These are phyloP conservation scores for Eilema griseolum DNA, from an alignment of 2,888 invertebrate genomes.

Conservation along the genomic window DNA sequence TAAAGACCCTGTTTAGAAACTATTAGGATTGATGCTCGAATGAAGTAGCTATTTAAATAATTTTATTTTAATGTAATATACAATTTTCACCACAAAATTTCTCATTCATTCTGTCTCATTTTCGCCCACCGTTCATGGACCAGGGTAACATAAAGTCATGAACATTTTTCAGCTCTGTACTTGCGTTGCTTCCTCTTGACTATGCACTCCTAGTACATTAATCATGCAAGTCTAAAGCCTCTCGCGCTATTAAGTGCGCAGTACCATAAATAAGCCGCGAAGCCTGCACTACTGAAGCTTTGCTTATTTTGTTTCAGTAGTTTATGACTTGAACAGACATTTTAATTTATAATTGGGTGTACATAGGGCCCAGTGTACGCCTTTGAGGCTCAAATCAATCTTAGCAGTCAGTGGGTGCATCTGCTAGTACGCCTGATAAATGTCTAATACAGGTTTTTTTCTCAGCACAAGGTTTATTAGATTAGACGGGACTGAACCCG, in stretches of 20 bases:
- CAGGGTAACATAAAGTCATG: neutral
- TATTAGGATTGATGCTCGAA: too few relatives aligned
- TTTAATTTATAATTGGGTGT: neutral
- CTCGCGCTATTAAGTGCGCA: neutral
- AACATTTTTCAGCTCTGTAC: neutral
- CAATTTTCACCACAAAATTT: neutral
- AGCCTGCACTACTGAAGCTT: neutral
- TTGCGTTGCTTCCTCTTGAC: neutral
- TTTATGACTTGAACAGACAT: neutral
- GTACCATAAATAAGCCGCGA: neutral
- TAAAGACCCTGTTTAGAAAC: too few relatives aligned
- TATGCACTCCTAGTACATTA: slow-evolving; percentile 6
- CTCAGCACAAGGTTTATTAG: too few relatives aligned
- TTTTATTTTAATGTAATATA: too few relatives aligned
- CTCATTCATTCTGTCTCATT: neutral
- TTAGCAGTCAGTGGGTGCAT: too few relatives aligned
- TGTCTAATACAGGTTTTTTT: too few relatives aligned
- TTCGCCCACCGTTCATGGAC: neutral
- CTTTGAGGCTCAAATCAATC: too few relatives aligned
- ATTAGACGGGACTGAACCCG: too few relatives aligned
- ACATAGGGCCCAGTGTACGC: too few relatives aligned
- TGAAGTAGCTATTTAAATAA: too few relatives aligned
- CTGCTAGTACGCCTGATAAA: too few relatives aligned
- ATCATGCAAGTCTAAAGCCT: neutral
- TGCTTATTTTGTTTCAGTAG: neutral